Evolutionary conservation across 2,797 vertebrate genomes (phyloP).

Genomic region (Malurus leucopterus): DNA sequence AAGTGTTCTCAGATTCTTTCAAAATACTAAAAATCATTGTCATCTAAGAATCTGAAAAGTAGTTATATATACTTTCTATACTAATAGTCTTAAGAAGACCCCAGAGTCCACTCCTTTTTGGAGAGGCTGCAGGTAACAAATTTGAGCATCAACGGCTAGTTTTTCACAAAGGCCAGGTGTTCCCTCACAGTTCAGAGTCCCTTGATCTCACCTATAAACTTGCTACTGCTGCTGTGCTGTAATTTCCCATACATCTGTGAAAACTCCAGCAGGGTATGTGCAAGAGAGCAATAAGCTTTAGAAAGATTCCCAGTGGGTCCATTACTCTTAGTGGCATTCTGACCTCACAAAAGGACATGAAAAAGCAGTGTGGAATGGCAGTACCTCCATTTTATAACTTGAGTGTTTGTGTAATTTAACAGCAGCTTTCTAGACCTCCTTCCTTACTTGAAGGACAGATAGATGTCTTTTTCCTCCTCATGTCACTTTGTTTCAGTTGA

Average conservation of each 20-base stretch:
- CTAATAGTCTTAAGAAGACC: neutral
- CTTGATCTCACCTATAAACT: conserved; percentile 20
- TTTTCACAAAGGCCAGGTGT: neutral
- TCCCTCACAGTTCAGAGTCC: neutral
- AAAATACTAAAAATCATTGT: neutral
- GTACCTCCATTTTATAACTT: neutral
- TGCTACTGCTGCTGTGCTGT: neutral
- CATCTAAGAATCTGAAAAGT: neutral
- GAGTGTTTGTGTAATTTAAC: neutral
- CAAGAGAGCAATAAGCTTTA: neutral
- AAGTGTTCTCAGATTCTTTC: neutral
- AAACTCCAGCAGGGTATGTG: neutral
- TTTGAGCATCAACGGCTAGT: neutral
- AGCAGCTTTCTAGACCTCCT: neutral
- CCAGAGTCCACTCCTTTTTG: neutral
- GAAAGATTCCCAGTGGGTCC: neutral
- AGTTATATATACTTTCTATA: neutral
- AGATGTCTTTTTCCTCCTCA: neutral
- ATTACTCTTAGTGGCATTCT: conserved; percentile 12
- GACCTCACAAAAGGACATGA: neutral
- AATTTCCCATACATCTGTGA: neutral
- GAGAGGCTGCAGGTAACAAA: neutral
- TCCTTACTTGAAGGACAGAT: neutral
- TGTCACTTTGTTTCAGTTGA: neutral
- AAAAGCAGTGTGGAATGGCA: neutral